Conservation (phyloP, 2,797 vertebrate genomes). For the Alauda arvensis region DNA sequence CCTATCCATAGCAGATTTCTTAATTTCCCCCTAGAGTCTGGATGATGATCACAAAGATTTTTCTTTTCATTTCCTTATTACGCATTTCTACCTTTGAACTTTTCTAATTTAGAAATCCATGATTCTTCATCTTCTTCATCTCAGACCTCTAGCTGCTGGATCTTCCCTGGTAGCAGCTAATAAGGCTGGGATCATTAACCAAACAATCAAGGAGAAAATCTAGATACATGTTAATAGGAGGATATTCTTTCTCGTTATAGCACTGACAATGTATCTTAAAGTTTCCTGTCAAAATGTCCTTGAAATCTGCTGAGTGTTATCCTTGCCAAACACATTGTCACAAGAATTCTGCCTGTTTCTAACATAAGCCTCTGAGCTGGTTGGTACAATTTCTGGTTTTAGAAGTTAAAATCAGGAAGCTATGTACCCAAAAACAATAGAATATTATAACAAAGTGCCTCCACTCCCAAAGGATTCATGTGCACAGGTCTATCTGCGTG, state of each 20-base stretch:
- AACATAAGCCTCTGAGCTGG: not conserved
- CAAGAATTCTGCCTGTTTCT: slow-evolving; percentile 30
- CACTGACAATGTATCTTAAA: slow-evolving; percentile 9
- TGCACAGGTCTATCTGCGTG: not conserved
- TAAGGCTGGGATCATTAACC: slow-evolving; percentile 31
- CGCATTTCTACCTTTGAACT: slow-evolving; percentile 20
- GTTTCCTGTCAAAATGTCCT: slow-evolving; percentile 49
- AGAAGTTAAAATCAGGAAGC: not conserved
- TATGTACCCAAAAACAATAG: not conserved
- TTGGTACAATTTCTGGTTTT: not conserved
- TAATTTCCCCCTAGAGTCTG: slow-evolving; percentile 24
- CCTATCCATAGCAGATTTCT: not conserved
- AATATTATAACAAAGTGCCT: not conserved
- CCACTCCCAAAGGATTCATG: not conserved
- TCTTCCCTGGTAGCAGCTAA: not conserved
- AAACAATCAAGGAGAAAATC: slow-evolving; percentile 42
- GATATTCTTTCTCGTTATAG: slow-evolving; percentile 34
- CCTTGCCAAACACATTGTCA: slow-evolving; percentile 39
- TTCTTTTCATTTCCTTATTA: slow-evolving; percentile 41
- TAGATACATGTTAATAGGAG: slow-evolving; percentile 4
- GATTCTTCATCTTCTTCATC: not conserved
- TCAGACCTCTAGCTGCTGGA: not conserved
- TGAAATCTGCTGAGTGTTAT: slow-evolving; percentile 43
- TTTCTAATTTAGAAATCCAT: slow-evolving; percentile 32
- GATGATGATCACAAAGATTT: slow-evolving; percentile 42